Evolutionary conservation across 2,113 vertebrate genomes (phyloP), one percentile per base, ranked within the genome.

Genomic region (Saccopteryx leptura): DNA sequence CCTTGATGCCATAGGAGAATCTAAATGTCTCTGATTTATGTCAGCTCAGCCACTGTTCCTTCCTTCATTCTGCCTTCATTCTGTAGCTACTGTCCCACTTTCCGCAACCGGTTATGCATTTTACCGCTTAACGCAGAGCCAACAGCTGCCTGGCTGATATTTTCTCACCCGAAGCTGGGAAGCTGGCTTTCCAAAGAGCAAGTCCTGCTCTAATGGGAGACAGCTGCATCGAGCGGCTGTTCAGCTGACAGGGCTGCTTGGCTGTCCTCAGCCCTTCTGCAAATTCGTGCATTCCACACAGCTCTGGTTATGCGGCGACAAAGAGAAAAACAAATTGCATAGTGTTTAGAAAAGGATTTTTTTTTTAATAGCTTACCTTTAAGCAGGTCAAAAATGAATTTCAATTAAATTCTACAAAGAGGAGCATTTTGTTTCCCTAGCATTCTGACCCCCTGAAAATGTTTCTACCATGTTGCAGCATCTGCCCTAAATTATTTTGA

Each of bases 361-460:
- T 48, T 93, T 74, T 9, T 4, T 61, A 78, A 56, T 58, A 92
- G 56, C 58, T 28, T 68, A 50, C 7, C 10, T 19, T 86, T 21
- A 92, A 94, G 33, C 11, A 87, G 39, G 33, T 72, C 19, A 75
- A 92, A 94, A 92, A 72, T 19, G 7, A 33, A 65, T 69, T 87
- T 88, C 18, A 18, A 82, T 81, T 92, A 52, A 91, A 90, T 68
- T 76, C 21, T 61, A n/a, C 46, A 80, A 72, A 95, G n/a, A 86
- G 56, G 14, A 58, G 9, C 3, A 78, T 60, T 78, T 61, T 31
- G 11, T 58, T 94, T 85, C 11, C 31, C 24, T 52, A 50, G 79
- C 54, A 80, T 79, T 90, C 54, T 63, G 14, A 46, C 17, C 63
- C 23, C 52, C 48, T 39, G 15, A 2, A 87, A 95, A 90, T 76